A percentile compares a stretch with the other conserved stretches of the same genome.
These are phyloP conservation scores for Sakesphorus luctuosus DNA, from an alignment of 2,113 vertebrate genomes.

Conservation along the genomic window DNA sequence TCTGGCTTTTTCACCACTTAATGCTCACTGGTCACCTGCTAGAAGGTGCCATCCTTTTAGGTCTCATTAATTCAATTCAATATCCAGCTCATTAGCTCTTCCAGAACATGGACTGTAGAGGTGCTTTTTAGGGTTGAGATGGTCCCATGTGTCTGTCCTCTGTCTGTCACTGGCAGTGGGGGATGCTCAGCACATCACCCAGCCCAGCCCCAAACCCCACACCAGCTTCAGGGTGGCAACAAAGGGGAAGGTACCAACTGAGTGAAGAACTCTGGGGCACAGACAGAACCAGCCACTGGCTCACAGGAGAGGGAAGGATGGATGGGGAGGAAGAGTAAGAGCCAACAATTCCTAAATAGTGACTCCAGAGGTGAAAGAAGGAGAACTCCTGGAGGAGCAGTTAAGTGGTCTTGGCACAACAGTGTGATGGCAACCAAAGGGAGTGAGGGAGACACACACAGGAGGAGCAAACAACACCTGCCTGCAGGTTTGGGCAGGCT, in stretches of 20 bases:
- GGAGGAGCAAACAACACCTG: rapidly evolving
- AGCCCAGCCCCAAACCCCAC: neutral
- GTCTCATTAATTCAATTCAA: neutral
- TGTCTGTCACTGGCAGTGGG: neutral
- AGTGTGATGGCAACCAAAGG: neutral
- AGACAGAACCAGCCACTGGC: neutral
- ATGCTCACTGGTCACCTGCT: neutral
- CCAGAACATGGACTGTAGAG: neutral
- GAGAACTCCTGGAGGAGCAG: neutral
- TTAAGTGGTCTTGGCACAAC: neutral
- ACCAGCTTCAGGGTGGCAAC: neutral
- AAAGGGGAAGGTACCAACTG: neutral
- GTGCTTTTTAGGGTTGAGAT: neutral
- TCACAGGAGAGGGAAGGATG: neutral
- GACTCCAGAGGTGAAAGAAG: neutral
- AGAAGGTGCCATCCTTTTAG: neutral
- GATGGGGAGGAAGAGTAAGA: neutral
- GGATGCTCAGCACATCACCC: neutral
- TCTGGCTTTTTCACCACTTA: neutral
- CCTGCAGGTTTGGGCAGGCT: neutral
- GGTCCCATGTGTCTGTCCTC: neutral
- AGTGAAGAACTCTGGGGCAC: neutral
- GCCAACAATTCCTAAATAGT: neutral
- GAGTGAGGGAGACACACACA: neutral
- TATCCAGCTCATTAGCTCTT: neutral